These are phyloP conservation scores for Lepidurus couesii DNA, from an alignment of 1,140 invertebrate species.

Conservation along the genomic window DNA sequence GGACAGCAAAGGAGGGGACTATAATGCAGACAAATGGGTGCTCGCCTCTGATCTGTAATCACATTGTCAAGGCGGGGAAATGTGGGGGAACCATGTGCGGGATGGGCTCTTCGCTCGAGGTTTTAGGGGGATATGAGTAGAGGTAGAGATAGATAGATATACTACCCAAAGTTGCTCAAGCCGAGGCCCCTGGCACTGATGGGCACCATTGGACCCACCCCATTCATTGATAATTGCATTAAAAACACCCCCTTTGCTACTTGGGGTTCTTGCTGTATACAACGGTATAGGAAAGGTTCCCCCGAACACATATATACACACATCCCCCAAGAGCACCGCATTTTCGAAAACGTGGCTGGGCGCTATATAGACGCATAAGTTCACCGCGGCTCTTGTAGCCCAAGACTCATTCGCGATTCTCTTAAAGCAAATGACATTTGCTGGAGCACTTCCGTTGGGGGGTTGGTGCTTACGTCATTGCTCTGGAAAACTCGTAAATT, in stretches of 20 bases:
- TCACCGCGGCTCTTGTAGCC: not conserved
- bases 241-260: not conserved
- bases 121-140: not conserved
- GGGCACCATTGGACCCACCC: not conserved
- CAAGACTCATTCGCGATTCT: not conserved
- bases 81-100: conserved; percentile 20
- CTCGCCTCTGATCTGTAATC: conserved; percentile 17
- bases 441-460: not conserved
- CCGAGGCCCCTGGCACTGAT: not conserved
- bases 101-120: not conserved
- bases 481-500: no score
- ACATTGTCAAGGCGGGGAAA: conserved; percentile 18
- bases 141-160: not conserved
- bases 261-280: not conserved
- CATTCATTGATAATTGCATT: not conserved
- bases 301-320: no score
- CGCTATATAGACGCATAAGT: not conserved
- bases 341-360: not conserved
- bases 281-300: no score
- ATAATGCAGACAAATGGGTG: conserved; percentile 15
- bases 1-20: not conserved
- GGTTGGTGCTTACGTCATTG: no score
- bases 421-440: not conserved
- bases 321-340: not conserved
- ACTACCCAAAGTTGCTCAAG: not conserved